Percentiles rank a stretch among this genome's conserved stretches.
These are phyloP conservation scores for Nineta flava DNA, from an alignment of 2,888 invertebrate genomes.

Conservation along the genomic window DNA sequence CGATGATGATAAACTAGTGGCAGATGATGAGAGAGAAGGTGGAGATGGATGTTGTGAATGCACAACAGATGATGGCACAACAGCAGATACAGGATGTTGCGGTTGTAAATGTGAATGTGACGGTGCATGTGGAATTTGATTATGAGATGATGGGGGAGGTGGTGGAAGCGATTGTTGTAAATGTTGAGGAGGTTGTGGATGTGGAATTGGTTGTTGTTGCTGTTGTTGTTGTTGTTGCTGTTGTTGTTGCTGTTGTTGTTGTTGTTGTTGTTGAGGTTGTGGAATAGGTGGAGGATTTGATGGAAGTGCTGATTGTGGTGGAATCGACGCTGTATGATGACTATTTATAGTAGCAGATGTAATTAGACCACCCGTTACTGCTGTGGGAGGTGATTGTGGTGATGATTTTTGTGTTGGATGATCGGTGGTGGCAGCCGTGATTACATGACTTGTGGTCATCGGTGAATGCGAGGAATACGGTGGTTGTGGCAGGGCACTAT, in stretches of 20 bases:
- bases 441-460: background rate
- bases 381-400: background rate
- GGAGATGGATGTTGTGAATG: background rate
- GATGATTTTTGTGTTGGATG: background rate
- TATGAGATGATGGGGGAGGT: conserved; percentile 8
- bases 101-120: background rate
- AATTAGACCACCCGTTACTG: background rate
- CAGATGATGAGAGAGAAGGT: conserved; percentile 6
- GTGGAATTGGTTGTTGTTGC: conserved; percentile 4
- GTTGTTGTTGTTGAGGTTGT: background rate
- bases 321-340: background rate
- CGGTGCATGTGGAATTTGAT: background rate
- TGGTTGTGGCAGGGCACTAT: conserved; percentile 44
- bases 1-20: conserved; percentile 10
- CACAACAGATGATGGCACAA: background rate
- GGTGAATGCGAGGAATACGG: conserved; percentile 27
- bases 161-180: background rate
- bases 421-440: conserved; percentile 18
- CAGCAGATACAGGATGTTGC: no score
- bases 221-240: conserved; percentile 7
- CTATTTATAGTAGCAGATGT: background rate
- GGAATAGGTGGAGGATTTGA: background rate
- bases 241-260: background rate
- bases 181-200: conserved; percentile 4
- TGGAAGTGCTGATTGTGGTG: background rate